Base-by-base conservation (phyloP, 64 coral and sea anemone species). In the Actinia tenebrosa region DNA sequence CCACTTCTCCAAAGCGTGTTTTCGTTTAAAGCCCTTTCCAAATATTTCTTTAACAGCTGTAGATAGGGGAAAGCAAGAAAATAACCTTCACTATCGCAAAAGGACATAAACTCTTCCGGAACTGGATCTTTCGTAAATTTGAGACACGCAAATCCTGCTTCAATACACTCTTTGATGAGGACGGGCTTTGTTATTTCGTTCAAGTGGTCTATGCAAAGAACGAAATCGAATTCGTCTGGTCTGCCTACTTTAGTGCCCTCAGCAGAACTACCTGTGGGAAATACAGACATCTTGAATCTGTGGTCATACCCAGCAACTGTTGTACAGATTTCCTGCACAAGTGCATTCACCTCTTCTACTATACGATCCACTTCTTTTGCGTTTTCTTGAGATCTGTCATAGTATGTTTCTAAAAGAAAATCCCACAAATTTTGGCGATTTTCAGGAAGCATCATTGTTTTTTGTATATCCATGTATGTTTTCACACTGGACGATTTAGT, bases 181-280 rank as follows among this genome's bases (percentile, higher is more conserved):
- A 27, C 45, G 77, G 77, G 25, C 16, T 53, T 22, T 52, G 86
- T 87, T 75, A 77, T 87, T 45, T 87, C 86, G 71, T 78, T 77
- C 46, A 87, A 56, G 45, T 79, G n/a, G 50, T 87, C 86, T 23
- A 87, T 64, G 62, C 84, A 86, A 20, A 86, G 63, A 86, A 44
- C 84, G 44, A 86, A 86, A 20, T 86, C 84, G 84, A 86, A 86
- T 86, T 86, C 84, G 47, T 86, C 84, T 71, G 61, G 84, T 37
- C 84, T 27, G 42, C 84, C 84, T 8, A 86, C 84, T 71, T 86
- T 86, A 4, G 84, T 86, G 64, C 84, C 84, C 68, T 86, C 84
- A 61, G 63, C 84, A 69, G 84, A 86, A 47, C 84, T 86, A 9
- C 84, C 84, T 2, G 84, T 63, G 45, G 84, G 84, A 52, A 86